Base-by-base conservation (phyloP, 2,113 vertebrate species). In the Spizaetus ornatus region DNA sequence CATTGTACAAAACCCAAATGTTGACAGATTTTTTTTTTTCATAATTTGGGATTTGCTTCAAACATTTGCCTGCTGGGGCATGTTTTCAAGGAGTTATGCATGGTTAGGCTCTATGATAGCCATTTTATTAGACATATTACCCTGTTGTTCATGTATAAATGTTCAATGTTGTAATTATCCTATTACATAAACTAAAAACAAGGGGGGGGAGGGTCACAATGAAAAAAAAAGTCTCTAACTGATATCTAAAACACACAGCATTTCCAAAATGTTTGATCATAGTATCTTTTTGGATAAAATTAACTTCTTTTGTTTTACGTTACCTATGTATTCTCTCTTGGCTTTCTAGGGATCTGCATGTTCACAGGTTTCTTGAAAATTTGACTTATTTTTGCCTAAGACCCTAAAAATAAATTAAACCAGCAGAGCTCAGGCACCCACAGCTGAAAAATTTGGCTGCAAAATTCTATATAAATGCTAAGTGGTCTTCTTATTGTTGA, bases 81-180 rank as follows among this genome's bases (percentile, higher is more conserved):
- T 87, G 31, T 85, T 91, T 93, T 72, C 66, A 69, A 92, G 77
- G 43, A 82, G 65, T 84, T 92, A 88, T 89, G 92, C 95, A 82
- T 95, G 73, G 94, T 93, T 94, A 91, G 70, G 42, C 74, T 82
- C 36, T 25, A 11, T 95, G 91, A 91, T 61, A 82, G 48, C 31
- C 77, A 85, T 94, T 94, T 93, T 80, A 82, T 93, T 82, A 82
- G 93, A 93, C 73, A 53, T 48, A 80, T 90, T 91, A 65, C 16
- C 36, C 56, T 82, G 58, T 48, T 82, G 43, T 61, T 96, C 77
- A 87, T 91, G 96, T 96, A 62, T 48, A 79, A 61, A 91, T 76
- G 83, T 82, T 97, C 94, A 97, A 82, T 87, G 92, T 74, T 95
- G 77, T 58, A 89, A 95, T 97, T 97, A 94, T 56, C 86, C 77